Evolutionary conservation across 2,113 vertebrate species (phyloP).

Genomic region (Galbula dea): DNA sequence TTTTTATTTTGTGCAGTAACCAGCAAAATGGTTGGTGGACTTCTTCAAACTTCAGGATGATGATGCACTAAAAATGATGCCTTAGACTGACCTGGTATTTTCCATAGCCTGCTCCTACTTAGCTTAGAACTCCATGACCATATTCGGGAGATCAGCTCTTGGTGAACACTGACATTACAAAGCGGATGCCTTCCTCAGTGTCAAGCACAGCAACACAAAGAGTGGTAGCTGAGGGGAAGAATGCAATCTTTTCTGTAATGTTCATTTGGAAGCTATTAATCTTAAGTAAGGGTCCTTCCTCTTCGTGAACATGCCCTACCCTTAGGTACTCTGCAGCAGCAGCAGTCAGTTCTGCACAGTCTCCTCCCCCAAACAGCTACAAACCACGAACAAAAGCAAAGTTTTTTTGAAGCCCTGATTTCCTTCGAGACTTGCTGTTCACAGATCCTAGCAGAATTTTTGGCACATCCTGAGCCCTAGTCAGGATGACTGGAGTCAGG

Average conservation of each 20-base stretch:
- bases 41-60: not conserved
- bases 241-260: conserved; percentile 3
- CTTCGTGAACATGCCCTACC: not conserved
- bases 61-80: not conserved
- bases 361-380: not conserved
- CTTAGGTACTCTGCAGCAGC: not conserved
- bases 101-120: not conserved
- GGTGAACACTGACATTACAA: not conserved
- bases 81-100: not conserved
- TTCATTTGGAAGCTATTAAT: not conserved
- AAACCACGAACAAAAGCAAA: not conserved
- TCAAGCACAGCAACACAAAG: not conserved
- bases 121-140: not conserved
- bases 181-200: not conserved
- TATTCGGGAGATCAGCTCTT: not conserved
- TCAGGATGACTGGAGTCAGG: conserved; percentile 25
- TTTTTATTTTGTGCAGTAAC: not conserved
- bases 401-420: conserved; percentile 29
- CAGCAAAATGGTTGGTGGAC: not conserved
- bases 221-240: not conserved
- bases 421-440: conserved; percentile 29
- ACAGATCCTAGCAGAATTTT: conserved; percentile 37
- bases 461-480: conserved; percentile 29
- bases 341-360: not conserved
- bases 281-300: conserved; percentile 10